Base-by-base conservation (phyloP, 2,113 vertebrate genomes). In the Amazona vittata region DNA sequence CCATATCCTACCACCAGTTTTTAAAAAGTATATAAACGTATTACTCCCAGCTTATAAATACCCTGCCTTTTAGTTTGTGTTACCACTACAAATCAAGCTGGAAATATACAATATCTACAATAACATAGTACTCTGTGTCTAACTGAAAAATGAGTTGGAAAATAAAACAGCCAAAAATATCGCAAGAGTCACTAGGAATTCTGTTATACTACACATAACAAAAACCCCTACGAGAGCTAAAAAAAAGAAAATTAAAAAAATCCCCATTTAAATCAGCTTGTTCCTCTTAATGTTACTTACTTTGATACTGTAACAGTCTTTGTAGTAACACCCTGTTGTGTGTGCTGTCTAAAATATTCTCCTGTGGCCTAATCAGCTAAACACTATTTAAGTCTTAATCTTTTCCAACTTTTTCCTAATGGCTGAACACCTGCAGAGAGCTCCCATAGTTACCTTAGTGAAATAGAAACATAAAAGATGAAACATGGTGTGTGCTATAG, bases 241-340 rank as follows among this genome's bases (percentile, higher is more conserved):
- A 82, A 86, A 86, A 84, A 67, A 37, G 44, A 82, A 83, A 77
- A 84, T 57, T n/a, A 25, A 31, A 24, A 69, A 26, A 5, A 63
- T 13, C 9, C 28, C 6, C 29, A 33, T 71, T 93, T 94, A 91
- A 94, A 82, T 92, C 4, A 78, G 73, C 65, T 89, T 91, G 37
- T 55, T 96, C 49, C 31, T 91, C 93, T 92, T 67, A 62, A 91
- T 65, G 86, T 94, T 43, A 47, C 57, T 82, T 82, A 63, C 68
- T 93, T 92, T 89, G 88, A 94, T 81, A 89, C 25, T 60, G 31
- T 28, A 78, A 47, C 44, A 43, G 74, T 12, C 70, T 95, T 95
- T 95, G 82, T 64, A 95, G 62, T 44, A 91, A 80, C 90, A 85
- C 62, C 91, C 94, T 90, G 71, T 43, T 59, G 93, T 41, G 86